Percentiles rank a stretch among this genome's conserved stretches.
These are phyloP conservation scores for Didymodactylos carnosus DNA, from an alignment of 2,888 invertebrate genomes.

Conservation along the genomic window DNA sequence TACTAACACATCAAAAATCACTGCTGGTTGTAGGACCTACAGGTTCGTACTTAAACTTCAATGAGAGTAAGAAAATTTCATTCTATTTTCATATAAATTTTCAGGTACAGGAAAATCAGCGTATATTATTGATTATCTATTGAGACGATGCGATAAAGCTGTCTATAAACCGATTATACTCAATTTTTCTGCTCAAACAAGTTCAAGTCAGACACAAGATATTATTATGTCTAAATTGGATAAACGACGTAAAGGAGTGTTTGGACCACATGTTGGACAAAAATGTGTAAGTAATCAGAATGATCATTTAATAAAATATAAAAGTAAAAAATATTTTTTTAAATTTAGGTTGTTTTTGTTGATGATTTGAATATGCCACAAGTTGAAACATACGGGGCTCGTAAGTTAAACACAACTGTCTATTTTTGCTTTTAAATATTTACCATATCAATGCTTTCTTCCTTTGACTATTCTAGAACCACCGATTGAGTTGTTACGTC, in stretches of 20 bases:
- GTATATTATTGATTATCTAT: slow-evolving; percentile 41
- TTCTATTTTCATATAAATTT: too few species aligned
- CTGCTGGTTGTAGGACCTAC: slow-evolving; percentile 53
- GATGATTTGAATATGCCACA: slow-evolving; percentile 94
- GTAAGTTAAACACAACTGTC: too few species aligned
- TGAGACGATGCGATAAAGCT: slow-evolving; percentile 56
- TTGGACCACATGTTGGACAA: slow-evolving; percentile 73
- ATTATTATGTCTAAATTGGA: slow-evolving; percentile 82
- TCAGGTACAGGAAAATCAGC: slow-evolving; percentile 37
- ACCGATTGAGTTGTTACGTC: slow-evolving; percentile 60
- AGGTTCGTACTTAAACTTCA: too few species aligned
- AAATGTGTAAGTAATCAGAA: slow-evolving; percentile 37
- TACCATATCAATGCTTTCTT: background rate
- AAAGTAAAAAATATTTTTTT: background rate
- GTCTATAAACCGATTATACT: slow-evolving; percentile 59
- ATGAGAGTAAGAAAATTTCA: too few species aligned
- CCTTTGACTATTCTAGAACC: slow-evolving; percentile 42
- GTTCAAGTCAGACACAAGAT: slow-evolving; percentile 76
- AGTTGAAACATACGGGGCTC: slow-evolving; percentile 69
- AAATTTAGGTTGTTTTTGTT: slow-evolving; percentile 49
- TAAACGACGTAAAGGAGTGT: slow-evolving; percentile 74
- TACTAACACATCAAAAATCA: slow-evolving; percentile 60
- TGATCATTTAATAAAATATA: too few species aligned
- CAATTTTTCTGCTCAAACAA: slow-evolving; percentile 78
- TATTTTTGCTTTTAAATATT: too few species aligned